Conservation (phyloP, 2,113 vertebrate species). For the Bubo blakistoni region DNA sequence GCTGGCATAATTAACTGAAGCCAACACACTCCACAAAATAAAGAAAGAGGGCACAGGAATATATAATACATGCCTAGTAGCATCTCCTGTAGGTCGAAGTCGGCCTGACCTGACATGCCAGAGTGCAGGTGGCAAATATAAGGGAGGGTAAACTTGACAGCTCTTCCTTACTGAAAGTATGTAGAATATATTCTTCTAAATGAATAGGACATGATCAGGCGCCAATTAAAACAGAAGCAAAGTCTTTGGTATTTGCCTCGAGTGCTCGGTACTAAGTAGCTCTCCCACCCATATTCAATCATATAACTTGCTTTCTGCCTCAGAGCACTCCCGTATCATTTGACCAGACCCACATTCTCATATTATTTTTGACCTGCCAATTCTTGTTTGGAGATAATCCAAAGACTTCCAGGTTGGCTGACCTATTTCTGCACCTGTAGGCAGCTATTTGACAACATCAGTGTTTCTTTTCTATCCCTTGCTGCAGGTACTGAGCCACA, state of each 20-base stretch:
- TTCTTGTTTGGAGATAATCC: background rate
- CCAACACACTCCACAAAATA: background rate
- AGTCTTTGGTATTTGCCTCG: background rate
- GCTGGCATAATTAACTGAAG: background rate
- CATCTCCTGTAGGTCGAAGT: background rate
- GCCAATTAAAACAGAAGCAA: background rate
- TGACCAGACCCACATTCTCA: background rate
- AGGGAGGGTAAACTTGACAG: background rate
- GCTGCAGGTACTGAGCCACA: background rate
- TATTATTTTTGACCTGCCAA: background rate
- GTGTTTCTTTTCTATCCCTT: background rate
- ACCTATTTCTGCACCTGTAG: background rate
- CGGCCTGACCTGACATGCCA: background rate
- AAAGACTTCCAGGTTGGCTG: background rate
- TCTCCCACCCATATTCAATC: background rate
- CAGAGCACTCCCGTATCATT: background rate
- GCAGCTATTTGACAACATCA: background rate
- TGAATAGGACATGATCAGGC: background rate
- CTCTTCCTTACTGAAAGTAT: background rate
- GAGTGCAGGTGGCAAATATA: background rate
- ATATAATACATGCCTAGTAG: background rate
- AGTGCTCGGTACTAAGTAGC: background rate
- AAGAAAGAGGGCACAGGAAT: background rate
- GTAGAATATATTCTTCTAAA: background rate
- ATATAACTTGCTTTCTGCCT: background rate